phyloP scores from a whole-genome alignment of 2,113 vertebrate species.

The Trogon melanurus region DNA sequence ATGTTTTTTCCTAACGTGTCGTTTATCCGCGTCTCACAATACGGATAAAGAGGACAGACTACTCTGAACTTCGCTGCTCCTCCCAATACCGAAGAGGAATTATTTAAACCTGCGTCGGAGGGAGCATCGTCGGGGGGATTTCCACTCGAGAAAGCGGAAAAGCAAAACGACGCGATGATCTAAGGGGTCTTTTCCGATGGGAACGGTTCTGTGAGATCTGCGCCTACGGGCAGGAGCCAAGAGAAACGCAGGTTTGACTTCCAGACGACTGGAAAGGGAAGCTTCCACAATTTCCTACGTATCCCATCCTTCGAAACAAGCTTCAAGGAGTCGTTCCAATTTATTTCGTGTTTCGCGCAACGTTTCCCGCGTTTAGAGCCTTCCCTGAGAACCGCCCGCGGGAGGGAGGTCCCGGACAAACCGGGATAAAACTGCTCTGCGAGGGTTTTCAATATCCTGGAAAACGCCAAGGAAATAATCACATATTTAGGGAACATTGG shows the following conservation, averaged over 20 bases:
- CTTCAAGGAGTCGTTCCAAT: background rate
- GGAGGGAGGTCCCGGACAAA: background rate
- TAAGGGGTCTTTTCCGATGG: background rate
- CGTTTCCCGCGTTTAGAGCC: background rate
- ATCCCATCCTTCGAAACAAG: background rate
- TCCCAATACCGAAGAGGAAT: background rate
- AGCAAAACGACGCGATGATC: background rate
- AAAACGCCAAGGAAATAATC: background rate
- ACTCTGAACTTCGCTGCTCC: background rate
- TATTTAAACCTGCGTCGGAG: background rate
- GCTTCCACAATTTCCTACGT: background rate
- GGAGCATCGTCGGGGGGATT: background rate
- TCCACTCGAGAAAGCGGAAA: background rate
- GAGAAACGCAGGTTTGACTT: slow-evolving; percentile 1
- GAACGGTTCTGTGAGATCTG: background rate
- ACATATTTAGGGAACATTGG: background rate
- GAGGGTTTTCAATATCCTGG: background rate
- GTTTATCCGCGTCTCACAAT: background rate
- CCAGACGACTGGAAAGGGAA: background rate
- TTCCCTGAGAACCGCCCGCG: background rate
- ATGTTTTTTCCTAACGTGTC: background rate
- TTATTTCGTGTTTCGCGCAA: background rate
- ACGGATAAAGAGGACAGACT: background rate
- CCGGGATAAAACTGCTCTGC: background rate
- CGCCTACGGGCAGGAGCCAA: background rate